Percentiles rank a stretch among this genome's conserved stretches.
These are phyloP conservation scores for Protomyctophum bolini DNA, from an alignment of 2,113 vertebrate species.

Conservation along the genomic window DNA sequence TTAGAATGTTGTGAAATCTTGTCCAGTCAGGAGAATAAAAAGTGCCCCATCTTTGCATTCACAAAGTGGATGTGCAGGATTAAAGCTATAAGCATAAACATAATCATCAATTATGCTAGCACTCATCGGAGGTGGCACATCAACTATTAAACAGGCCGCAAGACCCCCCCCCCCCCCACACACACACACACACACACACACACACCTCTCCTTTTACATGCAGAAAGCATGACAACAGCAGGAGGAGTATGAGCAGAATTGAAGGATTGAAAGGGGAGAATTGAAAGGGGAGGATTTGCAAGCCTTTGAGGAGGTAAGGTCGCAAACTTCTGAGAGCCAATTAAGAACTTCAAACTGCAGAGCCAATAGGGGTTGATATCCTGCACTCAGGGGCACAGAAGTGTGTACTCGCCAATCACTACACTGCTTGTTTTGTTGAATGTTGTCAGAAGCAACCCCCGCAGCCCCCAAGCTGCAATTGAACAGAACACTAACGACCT, in stretches of 20 bases:
- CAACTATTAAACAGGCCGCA: background rate
- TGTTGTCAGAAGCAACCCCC: conserved; percentile 39
- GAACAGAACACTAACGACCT: conserved; percentile 61
- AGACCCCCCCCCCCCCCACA: conserved; percentile 8
- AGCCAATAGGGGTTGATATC: conserved; percentile 58
- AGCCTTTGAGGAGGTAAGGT: conserved; percentile 30
- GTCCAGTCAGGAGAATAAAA: no score
- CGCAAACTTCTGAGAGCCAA: conserved; percentile 40
- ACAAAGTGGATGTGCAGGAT: conserved; percentile 25
- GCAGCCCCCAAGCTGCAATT: conserved; percentile 39
- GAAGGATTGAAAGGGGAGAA: conserved; percentile 9
- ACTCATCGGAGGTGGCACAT: conserved; percentile 11
- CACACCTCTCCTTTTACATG: conserved; percentile 14
- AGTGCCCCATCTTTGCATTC: background rate
- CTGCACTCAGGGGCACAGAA: conserved; percentile 37
- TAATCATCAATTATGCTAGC: conserved; percentile 15
- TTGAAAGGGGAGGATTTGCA: conserved; percentile 15
- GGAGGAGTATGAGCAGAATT: conserved; percentile 20
- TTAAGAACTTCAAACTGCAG: conserved; percentile 45
- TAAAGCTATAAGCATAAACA: conserved; percentile 23
- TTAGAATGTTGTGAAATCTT: no score
- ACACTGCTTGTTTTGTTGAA: conserved; percentile 55
- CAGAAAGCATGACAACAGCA: conserved; percentile 41
- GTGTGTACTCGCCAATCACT: conserved; percentile 57
- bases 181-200: no score